phyloP scores from a whole-genome alignment of 2,797 vertebrate species.

The Bovichtus variegatus region DNA sequence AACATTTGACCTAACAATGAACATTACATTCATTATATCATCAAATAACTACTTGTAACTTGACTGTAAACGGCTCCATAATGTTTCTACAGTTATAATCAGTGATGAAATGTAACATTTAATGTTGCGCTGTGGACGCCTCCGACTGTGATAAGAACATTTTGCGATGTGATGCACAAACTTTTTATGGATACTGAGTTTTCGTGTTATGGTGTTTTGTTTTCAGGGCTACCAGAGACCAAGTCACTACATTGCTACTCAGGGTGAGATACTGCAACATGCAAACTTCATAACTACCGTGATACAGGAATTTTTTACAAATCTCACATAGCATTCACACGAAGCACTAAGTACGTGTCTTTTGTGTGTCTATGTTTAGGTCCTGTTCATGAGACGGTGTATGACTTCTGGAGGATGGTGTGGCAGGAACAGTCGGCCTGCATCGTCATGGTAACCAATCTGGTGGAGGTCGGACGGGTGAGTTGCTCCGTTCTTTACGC shows the following conservation, averaged over 20 bases:
- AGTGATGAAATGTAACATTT: no score
- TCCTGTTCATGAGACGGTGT: slow-evolving; percentile 98
- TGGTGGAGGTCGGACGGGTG: slow-evolving; percentile 99
- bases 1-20: background rate
- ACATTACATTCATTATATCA: background rate
- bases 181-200: slow-evolving; percentile 22
- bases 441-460: slow-evolving; percentile 99
- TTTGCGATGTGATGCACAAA: background rate
- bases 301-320: background rate
- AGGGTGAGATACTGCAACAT: slow-evolving; percentile 87
- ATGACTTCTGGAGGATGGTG: slow-evolving; percentile 99
- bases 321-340: background rate
- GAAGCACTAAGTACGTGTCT: background rate
- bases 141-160: background rate
- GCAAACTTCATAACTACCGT: background rate
- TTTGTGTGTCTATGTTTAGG: slow-evolving; percentile 79
- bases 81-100: background rate
- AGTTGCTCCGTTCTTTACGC: slow-evolving; percentile 60
- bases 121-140: background rate
- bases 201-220: slow-evolving; percentile 51
- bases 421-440: slow-evolving; percentile 99
- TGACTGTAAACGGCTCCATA: background rate
- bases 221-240: slow-evolving; percentile 97
- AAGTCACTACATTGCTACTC: slow-evolving; percentile 98
- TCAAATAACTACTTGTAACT: background rate